Base-by-base conservation (phyloP, 2,888 invertebrate species). In the Ditylenchus weischeri region DNA sequence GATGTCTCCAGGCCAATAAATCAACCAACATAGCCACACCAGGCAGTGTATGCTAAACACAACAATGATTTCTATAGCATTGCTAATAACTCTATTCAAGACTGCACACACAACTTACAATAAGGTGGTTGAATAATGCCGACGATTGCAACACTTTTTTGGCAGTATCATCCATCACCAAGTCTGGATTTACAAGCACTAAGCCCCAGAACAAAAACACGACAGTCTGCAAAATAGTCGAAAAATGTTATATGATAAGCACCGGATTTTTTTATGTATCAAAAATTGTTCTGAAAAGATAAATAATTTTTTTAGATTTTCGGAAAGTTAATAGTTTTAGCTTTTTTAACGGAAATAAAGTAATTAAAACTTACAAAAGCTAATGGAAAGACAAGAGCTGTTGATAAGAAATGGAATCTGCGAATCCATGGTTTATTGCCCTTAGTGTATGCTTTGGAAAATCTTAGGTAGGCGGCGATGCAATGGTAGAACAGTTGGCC, bases 41-140 rank as follows among this genome's bases (percentile, higher is more conserved):
- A 18, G 80, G 80, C 3, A 78, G 72, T 11, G 80, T 80, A 69
- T 80, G 80, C 78, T 80, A 63, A 59, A 79, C n/a, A 70, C 23
- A 13, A 13, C 54, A 23, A 54, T 11, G 11, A 15, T 11, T 23
- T 23, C 7, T 54, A 15, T 54, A 29, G 29, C 11, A 54, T 54
- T 23, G 54, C 54, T 29, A 23, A 54, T 18, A 54, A 23, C 54
- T 6, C 13, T 29, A 54, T 21, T 23, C 8, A 18, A 54, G 54
- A 54, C 15, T 29, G 29, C 29, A 29, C 2, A 5, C 29, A 29
- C 29, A 61, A 47, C 73, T 65, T 64, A 79, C 79, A 54, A 80
- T 58, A 51, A 76, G 76, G 59, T 80, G 79, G 61, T 80, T 80
- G 72, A 75, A 80, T 74, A 76, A 78, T 47, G 68, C 58, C 36